phyloP scores from a whole-genome alignment of 2,113 vertebrate genomes.

The Actenoides hombroni region DNA sequence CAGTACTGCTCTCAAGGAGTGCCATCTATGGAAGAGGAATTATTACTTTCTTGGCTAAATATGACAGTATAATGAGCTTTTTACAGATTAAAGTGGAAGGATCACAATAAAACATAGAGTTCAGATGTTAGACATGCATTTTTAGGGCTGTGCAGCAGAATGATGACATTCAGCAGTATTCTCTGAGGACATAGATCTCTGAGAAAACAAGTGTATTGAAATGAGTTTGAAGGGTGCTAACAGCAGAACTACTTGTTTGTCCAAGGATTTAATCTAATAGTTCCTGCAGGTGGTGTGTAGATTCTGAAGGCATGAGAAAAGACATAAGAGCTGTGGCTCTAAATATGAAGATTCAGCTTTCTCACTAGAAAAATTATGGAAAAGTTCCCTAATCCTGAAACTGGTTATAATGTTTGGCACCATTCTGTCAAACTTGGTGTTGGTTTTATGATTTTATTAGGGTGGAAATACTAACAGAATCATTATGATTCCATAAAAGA shows the following conservation, averaged over 20 bases:
- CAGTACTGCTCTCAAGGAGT: background rate
- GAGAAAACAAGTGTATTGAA: background rate
- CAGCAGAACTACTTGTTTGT: background rate
- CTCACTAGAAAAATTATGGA: background rate
- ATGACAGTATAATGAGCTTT: background rate
- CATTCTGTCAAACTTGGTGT: background rate
- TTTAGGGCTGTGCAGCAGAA: background rate
- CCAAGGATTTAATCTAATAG: background rate
- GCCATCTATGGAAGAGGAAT: background rate
- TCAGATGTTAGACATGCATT: background rate
- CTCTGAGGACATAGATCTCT: background rate
- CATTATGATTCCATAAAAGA: background rate
- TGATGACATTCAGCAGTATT: background rate
- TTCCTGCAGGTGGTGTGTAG: background rate
- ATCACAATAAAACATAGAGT: background rate
- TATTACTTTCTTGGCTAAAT: background rate
- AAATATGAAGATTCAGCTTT: background rate
- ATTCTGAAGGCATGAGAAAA: background rate
- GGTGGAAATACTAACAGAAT: background rate
- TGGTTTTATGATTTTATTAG: background rate
- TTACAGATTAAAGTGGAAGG: background rate
- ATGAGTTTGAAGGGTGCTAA: background rate
- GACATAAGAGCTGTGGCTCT: background rate
- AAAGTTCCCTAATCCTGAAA: background rate
- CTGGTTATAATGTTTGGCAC: background rate